A percentile compares a stretch with the other conserved stretches of the same genome.
Evolutionary conservation across 2,888 invertebrate species (phyloP).

Genomic region (Myopa tessellatipennis): DNA sequence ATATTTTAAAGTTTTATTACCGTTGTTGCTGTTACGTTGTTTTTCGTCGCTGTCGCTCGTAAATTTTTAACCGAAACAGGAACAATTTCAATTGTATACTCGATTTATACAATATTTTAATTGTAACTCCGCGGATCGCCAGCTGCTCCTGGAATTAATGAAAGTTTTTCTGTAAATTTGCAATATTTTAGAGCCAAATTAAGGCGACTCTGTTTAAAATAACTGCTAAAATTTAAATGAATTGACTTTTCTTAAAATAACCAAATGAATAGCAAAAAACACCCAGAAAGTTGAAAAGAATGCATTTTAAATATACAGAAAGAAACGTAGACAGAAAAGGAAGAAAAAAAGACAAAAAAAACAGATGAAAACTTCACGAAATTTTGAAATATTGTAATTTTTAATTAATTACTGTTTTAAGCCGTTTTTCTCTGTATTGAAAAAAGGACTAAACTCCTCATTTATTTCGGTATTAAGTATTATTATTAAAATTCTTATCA

Average conservation of each 20-base stretch:
- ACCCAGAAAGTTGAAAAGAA: conserved; percentile 22
- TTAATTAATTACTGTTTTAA: background rate
- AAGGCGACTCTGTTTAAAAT: background rate
- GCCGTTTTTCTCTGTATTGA: no score
- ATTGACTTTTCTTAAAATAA: background rate
- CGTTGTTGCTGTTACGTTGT: background rate
- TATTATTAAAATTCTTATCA: background rate
- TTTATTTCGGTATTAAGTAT: background rate
- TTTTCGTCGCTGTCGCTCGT: background rate
- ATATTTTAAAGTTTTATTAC: background rate
- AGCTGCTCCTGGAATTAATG: background rate
- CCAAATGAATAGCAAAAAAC: background rate
- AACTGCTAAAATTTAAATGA: background rate
- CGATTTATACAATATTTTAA: background rate
- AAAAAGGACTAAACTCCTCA: no score
- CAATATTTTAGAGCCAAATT: no score
- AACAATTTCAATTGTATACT: background rate
- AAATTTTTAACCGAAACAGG: background rate
- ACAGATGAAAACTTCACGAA: background rate
- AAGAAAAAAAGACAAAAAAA: background rate
- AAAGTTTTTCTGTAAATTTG: no score
- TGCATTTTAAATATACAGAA: conserved; percentile 54
- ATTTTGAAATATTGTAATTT: background rate
- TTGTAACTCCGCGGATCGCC: background rate
- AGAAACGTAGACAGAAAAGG: conserved; percentile 27